Conservation (phyloP, 2,888 invertebrate genomes). For the Antitype chi region DNA sequence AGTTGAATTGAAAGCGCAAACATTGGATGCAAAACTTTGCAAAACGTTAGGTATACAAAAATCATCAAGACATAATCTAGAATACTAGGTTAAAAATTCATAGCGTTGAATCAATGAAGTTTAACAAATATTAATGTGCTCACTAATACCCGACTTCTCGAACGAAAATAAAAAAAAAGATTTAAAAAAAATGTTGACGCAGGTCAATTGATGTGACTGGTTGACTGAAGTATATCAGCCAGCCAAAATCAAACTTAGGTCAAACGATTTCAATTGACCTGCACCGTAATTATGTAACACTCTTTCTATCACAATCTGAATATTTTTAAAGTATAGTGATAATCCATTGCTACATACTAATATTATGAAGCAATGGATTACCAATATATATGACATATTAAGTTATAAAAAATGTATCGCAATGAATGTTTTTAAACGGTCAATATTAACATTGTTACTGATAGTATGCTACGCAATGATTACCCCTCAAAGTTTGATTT, state of each 20-base stretch:
- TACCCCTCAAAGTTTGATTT: not conserved
- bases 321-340: no score
- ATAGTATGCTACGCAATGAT: no score
- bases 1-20: conserved; percentile 22
- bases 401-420: no score
- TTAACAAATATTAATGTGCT: not conserved
- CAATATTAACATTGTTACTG: no score
- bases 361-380: no score
- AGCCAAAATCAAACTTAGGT: not conserved
- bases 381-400: no score
- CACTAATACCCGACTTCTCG: not conserved
- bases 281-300: not conserved
- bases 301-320: no score
- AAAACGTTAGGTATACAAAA: conserved; percentile 21
- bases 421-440: no score
- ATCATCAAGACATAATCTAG: not conserved
- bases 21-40: conserved; percentile 27
- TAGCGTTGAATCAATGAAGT: not conserved
- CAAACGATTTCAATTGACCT: not conserved
- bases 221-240: no score
- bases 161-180: not conserved
- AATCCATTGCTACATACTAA: no score
- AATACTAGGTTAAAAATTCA: not conserved
- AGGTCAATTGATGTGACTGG: not conserved
- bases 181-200: not conserved